Base-by-base conservation (phyloP, 2,113 vertebrate genomes). In the Sorex araneus region DNA sequence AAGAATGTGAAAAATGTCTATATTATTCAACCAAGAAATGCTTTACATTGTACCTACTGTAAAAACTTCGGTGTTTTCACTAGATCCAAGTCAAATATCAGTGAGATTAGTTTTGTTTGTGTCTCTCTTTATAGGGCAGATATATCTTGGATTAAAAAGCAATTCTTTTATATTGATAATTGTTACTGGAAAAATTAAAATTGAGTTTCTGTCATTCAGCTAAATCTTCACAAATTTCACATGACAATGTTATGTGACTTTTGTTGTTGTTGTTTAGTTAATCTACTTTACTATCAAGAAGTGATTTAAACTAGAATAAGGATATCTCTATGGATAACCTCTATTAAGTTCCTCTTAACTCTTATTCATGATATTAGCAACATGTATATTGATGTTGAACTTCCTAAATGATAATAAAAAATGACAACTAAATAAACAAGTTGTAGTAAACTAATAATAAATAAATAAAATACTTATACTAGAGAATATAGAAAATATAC, bases 171-270 rank as follows among this genome's bases (percentile, higher is more conserved):
- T 66, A 47, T 36, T 32, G 11, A 23, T n/a, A 25, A 81, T 69
- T 75, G 84, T 78, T 87, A 8, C 12, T 64, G 79, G 64, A 10
- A 2, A 78, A 87, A 50, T 47, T 79, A 78, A 83, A 43, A 94
- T 84, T 7, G 76, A 6, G 23, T 76, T 82, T 45, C 40, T 81
- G 16, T 30, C 1, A 90, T 3, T 47, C 57, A 32, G 1, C 21
- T 45, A 15, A 86, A 57, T 9, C 1, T 11, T 85, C 4, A 54
- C 28, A 27, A 63, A 74, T 90, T 64, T 47, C 15, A 76, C 18
- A 3, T 18, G 78, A 92, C 81, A 43, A 16, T 87, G 23, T 11
- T 27, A 21, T 60, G 21, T 30, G 27, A 23, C 1, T 47, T 36
- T 13, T 21, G 64, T 43, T 54, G 84, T 94, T 93, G 67, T 21